Conservation (phyloP, 2,113 vertebrate species). For the Micromys minutus region DNA sequence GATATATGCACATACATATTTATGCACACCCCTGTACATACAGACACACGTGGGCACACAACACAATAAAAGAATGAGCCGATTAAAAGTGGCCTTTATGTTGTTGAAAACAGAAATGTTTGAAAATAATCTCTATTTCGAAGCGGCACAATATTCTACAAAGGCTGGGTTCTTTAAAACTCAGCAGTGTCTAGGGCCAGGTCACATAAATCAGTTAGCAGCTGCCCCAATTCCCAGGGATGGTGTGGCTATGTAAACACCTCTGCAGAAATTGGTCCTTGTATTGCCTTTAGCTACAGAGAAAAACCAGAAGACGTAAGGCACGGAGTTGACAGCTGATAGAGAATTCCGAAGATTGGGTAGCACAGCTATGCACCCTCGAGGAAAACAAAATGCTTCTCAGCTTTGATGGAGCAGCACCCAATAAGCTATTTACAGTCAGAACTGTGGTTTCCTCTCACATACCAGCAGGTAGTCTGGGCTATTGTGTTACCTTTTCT, state of each 20-base stretch:
- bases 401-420: neutral
- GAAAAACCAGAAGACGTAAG: neutral
- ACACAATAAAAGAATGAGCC: neutral
- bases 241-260: neutral
- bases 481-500: neutral
- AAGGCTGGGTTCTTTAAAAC: neutral
- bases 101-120: conserved; percentile 20
- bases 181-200: neutral
- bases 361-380: neutral
- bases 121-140: neutral
- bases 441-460: neutral
- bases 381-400: neutral
- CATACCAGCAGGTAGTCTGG: neutral
- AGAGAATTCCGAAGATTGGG: neutral
- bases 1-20: neutral
- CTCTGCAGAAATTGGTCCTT: neutral
- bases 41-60: neutral
- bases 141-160: conserved; percentile 21
- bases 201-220: neutral
- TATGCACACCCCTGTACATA: neutral
- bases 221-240: neutral
- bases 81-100: neutral
- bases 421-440: neutral
- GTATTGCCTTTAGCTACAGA: neutral
- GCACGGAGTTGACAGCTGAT: neutral